Evolutionary conservation across 1,140 invertebrate genomes (phyloP).

Genomic region (Trichonephila inaurata): DNA sequence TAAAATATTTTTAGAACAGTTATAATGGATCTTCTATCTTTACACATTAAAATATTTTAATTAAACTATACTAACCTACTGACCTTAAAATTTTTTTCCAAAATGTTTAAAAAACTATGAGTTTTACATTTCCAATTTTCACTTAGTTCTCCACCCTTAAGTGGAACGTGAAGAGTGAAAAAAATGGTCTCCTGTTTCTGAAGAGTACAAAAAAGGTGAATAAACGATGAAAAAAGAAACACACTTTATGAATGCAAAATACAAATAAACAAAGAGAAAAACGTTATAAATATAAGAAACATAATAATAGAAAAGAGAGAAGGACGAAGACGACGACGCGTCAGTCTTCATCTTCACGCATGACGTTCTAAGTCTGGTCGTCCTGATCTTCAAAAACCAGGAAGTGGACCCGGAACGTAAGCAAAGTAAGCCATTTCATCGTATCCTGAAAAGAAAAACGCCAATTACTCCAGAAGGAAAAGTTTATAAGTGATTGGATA

Average conservation of each 20-base stretch:
- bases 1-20: no score
- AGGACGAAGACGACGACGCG: background rate
- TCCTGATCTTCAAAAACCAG: constrained; percentile 13
- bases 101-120: no score
- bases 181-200: background rate
- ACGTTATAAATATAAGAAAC: constrained; percentile 28
- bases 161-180: background rate
- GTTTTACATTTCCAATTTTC: no score
- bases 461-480: no score
- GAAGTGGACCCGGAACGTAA: constrained; percentile 26
- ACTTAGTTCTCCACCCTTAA: background rate
- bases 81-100: no score
- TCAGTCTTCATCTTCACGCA: background rate
- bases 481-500: no score
- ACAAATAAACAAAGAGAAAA: background rate
- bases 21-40: no score
- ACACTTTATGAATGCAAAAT: constrained; percentile 14
- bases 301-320: constrained; percentile 1
- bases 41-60: no score
- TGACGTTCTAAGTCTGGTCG: no score
- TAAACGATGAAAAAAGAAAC: background rate
- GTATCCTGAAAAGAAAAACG: constrained; percentile 36
- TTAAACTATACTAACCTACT: no score
- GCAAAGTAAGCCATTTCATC: constrained; percentile 43
- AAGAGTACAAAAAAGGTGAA: background rate